These are phyloP conservation scores for Emberiza fucata DNA, from an alignment of 2,113 vertebrate species.

Conservation along the genomic window DNA sequence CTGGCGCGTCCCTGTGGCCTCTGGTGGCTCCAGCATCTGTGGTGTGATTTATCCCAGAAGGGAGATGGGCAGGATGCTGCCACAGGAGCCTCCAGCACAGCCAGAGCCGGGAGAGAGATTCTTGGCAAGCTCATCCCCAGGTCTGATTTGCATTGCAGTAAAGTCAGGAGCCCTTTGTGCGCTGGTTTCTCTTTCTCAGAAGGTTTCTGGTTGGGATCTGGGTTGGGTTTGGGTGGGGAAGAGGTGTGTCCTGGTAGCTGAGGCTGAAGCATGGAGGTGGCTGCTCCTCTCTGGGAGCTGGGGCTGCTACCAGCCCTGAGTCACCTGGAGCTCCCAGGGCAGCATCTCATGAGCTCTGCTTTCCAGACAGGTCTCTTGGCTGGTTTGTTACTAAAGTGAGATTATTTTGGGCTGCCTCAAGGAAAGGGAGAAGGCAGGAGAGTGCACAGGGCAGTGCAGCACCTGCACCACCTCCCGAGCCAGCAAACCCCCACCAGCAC, in stretches of 20 bases:
- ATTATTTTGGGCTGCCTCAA: accelerated
- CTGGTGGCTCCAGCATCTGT: not conserved
- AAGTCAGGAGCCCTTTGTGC: not conserved
- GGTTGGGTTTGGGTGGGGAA: conserved; percentile 14
- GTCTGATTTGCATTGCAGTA: not conserved
- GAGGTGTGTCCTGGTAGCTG: not conserved
- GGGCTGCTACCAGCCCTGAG: not conserved
- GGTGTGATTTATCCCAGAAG: not conserved
- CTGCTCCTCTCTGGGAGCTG: not conserved
- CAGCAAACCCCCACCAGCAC: not conserved
- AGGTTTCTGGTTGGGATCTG: not conserved
- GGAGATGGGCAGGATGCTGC: not conserved
- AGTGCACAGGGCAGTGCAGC: not conserved
- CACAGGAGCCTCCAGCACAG: not conserved
- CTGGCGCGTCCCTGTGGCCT: not conserved
- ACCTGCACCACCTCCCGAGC: not conserved
- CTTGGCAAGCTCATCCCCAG: not conserved
- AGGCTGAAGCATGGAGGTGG: not conserved
- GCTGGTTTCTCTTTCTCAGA: conserved; percentile 17
- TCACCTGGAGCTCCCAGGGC: not conserved
- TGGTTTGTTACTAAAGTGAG: not conserved
- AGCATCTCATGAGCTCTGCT: not conserved
- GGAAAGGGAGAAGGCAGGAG: not conserved
- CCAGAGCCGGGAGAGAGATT: not conserved
- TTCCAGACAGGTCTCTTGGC: not conserved